phyloP scores from a whole-genome alignment of 2,888 invertebrate species.

The Creontiades dilutus region DNA sequence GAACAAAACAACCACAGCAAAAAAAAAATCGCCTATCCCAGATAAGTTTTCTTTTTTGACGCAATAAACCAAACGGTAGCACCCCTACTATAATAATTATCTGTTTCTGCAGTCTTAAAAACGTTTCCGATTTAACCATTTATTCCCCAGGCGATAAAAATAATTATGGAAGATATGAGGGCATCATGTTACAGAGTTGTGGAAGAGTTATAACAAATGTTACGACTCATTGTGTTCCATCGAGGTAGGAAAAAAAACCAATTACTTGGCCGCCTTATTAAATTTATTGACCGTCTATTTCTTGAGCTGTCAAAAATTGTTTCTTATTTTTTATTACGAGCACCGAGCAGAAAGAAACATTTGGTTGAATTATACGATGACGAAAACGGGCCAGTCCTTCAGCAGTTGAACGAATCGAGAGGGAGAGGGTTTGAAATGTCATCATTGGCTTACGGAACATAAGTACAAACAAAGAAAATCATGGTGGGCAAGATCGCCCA shows the following conservation, averaged over 20 bases:
- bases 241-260: conserved; percentile 1
- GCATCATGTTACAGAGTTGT: conserved; percentile 6
- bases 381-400: neutral
- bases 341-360: neutral
- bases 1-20: no score
- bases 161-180: conserved; percentile 28
- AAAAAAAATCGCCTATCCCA: neutral
- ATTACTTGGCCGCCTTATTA: conserved; percentile 6
- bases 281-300: conserved; percentile 3
- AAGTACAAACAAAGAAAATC: neutral
- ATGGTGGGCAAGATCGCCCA: neutral
- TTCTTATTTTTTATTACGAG: neutral
- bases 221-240: conserved; percentile 17
- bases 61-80: neutral
- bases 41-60: conserved; percentile 9
- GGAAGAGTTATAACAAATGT: conserved; percentile 15
- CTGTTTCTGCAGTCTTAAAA: conserved; percentile 8
- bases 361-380: neutral
- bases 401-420: neutral
- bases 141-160: conserved; percentile 17
- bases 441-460: conserved; percentile 21
- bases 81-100: conserved; percentile 29
- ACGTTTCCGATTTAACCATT: conserved; percentile 42
- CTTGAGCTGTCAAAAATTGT: conserved; percentile 33
- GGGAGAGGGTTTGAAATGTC: neutral